A percentile compares a stretch with the other conserved stretches of the same genome.
Evolutionary conservation across 2,797 vertebrate species (phyloP).

Genomic region (Hirundo rustica): DNA sequence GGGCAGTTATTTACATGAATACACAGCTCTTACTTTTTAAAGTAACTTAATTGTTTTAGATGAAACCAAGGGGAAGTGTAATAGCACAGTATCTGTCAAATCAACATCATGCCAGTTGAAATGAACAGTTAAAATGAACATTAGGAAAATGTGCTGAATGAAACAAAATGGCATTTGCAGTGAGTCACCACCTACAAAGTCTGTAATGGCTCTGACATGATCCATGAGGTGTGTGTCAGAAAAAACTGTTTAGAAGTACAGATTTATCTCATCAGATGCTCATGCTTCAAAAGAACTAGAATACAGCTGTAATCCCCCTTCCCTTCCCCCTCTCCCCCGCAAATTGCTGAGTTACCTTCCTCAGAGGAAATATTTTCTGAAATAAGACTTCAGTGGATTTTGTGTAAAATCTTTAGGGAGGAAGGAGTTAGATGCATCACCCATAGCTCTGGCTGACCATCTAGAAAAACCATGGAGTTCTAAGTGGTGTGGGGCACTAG

Average conservation of each 20-base stretch:
- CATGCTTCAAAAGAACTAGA: background rate
- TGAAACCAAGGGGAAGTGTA: background rate
- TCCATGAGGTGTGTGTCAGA: background rate
- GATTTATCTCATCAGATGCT: background rate
- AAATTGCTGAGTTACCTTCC: background rate
- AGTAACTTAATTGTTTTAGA: background rate
- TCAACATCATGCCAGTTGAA: background rate
- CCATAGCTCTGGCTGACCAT: background rate
- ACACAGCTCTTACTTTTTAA: background rate
- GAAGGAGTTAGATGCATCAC: background rate
- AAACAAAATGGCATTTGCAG: conserved; percentile 18
- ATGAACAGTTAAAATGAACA: background rate
- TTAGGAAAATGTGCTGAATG: background rate
- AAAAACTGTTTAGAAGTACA: background rate
- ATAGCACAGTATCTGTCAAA: background rate
- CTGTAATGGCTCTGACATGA: background rate
- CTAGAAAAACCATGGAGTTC: background rate
- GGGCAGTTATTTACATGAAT: background rate
- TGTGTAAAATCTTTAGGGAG: background rate
- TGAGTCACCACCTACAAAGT: background rate
- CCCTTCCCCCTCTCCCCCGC: too few relatives aligned
- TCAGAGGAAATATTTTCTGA: background rate
- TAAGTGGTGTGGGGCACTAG: background rate
- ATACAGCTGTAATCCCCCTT: background rate
- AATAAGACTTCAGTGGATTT: background rate